These are phyloP conservation scores for Metridium senile DNA, from an alignment of 92 coral and sea anemone genomes.

Conservation along the genomic window DNA sequence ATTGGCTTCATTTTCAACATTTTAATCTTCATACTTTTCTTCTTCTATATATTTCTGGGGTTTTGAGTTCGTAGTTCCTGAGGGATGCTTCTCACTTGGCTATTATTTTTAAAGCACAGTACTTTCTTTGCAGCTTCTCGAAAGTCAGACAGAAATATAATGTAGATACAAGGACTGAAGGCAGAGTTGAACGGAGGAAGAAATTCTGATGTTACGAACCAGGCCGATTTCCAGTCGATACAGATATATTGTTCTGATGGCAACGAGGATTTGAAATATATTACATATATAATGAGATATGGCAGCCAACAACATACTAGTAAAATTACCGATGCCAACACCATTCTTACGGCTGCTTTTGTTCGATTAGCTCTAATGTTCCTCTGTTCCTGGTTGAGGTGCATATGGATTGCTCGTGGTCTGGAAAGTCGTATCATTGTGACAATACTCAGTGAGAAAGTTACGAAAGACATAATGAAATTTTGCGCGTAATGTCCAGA, in stretches of 20 bases:
- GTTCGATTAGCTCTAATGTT: neutral
- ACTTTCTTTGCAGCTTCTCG: conserved; percentile 3
- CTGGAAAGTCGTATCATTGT: neutral
- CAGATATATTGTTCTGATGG: too few species aligned
- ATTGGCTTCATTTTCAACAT: too few species aligned
- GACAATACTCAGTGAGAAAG: neutral
- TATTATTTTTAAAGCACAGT: too few species aligned
- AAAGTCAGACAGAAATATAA: neutral
- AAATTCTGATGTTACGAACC: neutral
- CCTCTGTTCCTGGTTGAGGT: neutral
- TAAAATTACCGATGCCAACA: neutral
- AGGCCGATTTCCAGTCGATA: neutral
- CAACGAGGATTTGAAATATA: neutral
- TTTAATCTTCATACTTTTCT: too few species aligned
- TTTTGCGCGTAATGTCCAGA: neutral
- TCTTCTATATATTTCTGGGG: too few species aligned
- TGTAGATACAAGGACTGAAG: neutral
- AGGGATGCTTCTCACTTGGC: too few species aligned
- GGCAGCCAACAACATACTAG: neutral
- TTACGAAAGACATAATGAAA: neutral
- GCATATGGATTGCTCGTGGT: neutral
- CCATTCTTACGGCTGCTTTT: neutral
- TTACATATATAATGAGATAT: neutral
- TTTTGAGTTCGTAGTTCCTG: too few species aligned
- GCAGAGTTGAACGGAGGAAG: neutral